phyloP scores from a whole-genome alignment of 2,797 vertebrate genomes.

The Alosa sapidissima region DNA sequence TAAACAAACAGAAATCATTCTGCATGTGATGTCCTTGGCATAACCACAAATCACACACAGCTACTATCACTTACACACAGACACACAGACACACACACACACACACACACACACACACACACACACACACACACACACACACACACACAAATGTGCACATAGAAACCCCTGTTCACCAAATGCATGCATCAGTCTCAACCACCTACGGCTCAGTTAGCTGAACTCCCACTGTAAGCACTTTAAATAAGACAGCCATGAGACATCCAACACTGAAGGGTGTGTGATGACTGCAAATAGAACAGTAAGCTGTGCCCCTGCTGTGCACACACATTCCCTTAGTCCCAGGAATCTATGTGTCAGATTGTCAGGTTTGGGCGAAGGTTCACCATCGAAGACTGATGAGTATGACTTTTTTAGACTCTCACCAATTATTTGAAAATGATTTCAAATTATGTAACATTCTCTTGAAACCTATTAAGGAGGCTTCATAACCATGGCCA shows the following conservation, averaged over 20 bases:
- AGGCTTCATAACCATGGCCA: too few species aligned
- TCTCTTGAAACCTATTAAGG: too few species aligned
- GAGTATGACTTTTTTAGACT: not conserved
- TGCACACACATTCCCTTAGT: not conserved
- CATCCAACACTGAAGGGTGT: not conserved
- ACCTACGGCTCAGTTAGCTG: not conserved
- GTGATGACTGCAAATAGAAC: constrained; percentile 12
- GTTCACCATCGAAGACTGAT: not conserved
- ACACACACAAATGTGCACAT: not conserved
- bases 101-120: not conserved
- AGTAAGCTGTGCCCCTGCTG: not conserved
- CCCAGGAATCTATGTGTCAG: not conserved
- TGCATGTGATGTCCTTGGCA: not conserved
- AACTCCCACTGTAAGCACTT: constrained; percentile 11
- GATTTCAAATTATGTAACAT: too few species aligned
- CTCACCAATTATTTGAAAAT: too few species aligned
- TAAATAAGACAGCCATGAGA: not conserved
- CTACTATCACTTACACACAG: not conserved
- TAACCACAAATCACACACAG: not conserved
- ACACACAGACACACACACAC: not conserved
- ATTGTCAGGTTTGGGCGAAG: not conserved
- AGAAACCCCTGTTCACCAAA: not conserved
- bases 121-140: not conserved
- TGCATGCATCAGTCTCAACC: not conserved
- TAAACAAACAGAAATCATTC: constrained; percentile 18